These are phyloP conservation scores for Himalopsyche tibetana DNA, from an alignment of 2,888 invertebrate species.

Conservation along the genomic window DNA sequence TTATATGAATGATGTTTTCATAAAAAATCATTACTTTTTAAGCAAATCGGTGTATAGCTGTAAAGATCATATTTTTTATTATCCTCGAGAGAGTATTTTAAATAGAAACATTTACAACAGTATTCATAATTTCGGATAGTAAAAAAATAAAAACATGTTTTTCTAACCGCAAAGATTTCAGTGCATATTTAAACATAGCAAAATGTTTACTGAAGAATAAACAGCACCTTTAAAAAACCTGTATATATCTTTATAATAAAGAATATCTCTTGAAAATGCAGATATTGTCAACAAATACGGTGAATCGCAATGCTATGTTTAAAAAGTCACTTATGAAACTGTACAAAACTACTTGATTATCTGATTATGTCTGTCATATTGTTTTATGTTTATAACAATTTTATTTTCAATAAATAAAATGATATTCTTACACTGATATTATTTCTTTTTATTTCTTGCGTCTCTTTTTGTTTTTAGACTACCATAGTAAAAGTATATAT, in stretches of 20 bases:
- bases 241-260: too few relatives aligned
- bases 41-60: conserved; percentile 48
- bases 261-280: too few relatives aligned
- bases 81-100: conserved; percentile 8
- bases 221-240: too few relatives aligned
- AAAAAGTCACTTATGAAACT: background rate
- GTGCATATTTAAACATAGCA: too few relatives aligned
- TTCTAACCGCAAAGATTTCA: too few relatives aligned
- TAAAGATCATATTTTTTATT: conserved; percentile 24
- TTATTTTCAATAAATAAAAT: conserved; percentile 49
- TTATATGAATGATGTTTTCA: conserved; percentile 55
- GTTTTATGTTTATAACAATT: conserved; percentile 40
- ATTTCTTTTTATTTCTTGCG: conserved; percentile 18
- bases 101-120: conserved; percentile 7
- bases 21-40: conserved; percentile 44
- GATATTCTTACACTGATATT: conserved; percentile 52
- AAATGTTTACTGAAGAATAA: too few relatives aligned
- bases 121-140: background rate
- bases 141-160: background rate
- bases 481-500: too few relatives aligned
- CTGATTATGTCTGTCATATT: conserved; percentile 39
- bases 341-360: background rate
- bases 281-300: too few relatives aligned
- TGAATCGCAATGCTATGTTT: background rate
- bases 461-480: background rate